Base-by-base conservation (phyloP, 2,113 vertebrate genomes). In the Sminthopsis crassicaudata region DNA sequence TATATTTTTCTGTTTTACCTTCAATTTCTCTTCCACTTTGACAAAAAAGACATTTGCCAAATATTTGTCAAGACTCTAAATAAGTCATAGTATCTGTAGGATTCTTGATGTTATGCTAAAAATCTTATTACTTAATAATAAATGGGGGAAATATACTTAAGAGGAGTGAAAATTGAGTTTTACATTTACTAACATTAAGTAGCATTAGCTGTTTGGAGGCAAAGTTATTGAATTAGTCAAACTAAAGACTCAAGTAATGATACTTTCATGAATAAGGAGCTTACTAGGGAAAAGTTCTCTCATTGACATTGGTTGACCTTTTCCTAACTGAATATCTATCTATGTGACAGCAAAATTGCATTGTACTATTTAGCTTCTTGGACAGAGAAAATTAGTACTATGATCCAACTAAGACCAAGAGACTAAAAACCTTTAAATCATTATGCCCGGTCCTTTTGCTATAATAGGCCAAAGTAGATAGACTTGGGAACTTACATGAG, bases 251-350 rank as follows among this genome's bases (percentile, higher is more conserved):
- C 76, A 89, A 89, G 26, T 84, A 36, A 16, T 90, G 27, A 22
- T 60, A 51, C 48, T 52, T 95, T 57, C 52, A 89, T 96, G 92
- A 25, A 91, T 90, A 90, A n/a, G 30, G 16, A 84, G 6, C n/a
- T 84, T 84, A 42, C 67, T 16, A 42, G 67, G n/a, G 19, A 84
- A 42, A 8, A 26, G 8, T 90, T 94, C 55, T 93, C 50, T 55
- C 93, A 27, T 91, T 93, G 60, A 10, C 19, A 54, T 60, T 93
- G n/a, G 93, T n/a, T 92, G 57, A 26, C 23, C 50, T 1, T 93
- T 27, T 93, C 96, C 48, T 46, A 5, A 8, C 92, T 95, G 95
- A 93, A 91, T 23, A 95, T 84, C 16, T 84, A 95, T 84, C 16
- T 84, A 42, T 84, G 16, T 84, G 50, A 96, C 48, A 90, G 26